Conservation (phyloP, 2,888 invertebrate genomes). For the Brenthis ino region DNA sequence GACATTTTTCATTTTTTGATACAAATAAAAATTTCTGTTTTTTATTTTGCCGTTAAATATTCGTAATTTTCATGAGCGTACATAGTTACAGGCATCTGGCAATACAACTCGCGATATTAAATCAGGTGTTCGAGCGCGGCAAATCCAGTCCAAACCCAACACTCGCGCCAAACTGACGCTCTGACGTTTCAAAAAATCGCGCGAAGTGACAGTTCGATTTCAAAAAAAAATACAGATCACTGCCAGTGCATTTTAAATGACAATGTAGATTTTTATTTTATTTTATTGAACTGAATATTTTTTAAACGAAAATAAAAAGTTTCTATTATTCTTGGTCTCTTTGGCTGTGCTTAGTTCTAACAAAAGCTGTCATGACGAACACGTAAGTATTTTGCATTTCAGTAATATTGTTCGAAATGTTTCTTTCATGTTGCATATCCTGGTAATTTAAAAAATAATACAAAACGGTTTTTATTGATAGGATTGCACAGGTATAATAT, state of each 20-base stretch:
- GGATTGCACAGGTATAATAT: too few species aligned
- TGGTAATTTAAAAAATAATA: not conserved
- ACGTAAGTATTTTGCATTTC: constrained; percentile 56
- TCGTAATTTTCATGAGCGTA: not conserved
- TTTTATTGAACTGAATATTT: not conserved
- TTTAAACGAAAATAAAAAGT: constrained; percentile 27
- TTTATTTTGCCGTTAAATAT: not conserved
- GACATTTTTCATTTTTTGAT: too few species aligned
- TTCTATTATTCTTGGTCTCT: constrained; percentile 42
- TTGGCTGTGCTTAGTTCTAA: constrained; percentile 49
- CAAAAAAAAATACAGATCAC: constrained; percentile 20
- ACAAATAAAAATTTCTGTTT: too few species aligned
- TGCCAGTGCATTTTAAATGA: constrained; percentile 45
- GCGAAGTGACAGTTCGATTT: constrained; percentile 54
- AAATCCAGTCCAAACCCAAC: constrained; percentile 55
- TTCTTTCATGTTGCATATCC: constrained; percentile 1
- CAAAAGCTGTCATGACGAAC: constrained; percentile 54
- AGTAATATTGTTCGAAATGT: constrained; percentile 8
- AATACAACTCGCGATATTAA: constrained; percentile 49
- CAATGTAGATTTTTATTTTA: constrained; percentile 46
- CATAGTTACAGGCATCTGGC: constrained; percentile 22
- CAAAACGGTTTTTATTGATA: not conserved
- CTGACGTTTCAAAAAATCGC: constrained; percentile 48
- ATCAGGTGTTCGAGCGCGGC: constrained; percentile 51
- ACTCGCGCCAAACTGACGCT: constrained; percentile 50